Base-by-base conservation (phyloP, 2,888 invertebrate species). In the Acanthosoma haemorrhoidale region DNA sequence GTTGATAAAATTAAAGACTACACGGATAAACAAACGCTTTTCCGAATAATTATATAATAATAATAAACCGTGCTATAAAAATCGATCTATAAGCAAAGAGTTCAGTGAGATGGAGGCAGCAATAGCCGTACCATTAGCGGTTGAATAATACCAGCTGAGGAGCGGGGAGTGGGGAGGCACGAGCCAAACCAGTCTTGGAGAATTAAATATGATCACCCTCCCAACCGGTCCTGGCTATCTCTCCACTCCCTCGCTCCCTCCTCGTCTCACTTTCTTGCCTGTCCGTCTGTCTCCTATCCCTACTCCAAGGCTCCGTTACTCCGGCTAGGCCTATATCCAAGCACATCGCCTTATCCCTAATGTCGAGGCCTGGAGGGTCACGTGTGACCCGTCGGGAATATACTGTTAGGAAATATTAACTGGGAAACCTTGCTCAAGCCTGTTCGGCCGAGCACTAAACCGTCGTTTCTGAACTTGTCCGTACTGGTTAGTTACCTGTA, bases 141-240 rank as follows among this genome's bases (percentile, higher is more conserved):
- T 32, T 32, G 60, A 60, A 60, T 60, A 36, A 63, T 63, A 63
- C 32, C 63, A 34, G 16, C 32, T 21, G 66, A 25, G 15, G 66
- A 21, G 58, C n/a, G 13, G 21, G 60, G 31, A 8, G 31, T 16
- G 9, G 18, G 41, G 16, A 31, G 67, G 67, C 67, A 64, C 64
- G 64, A 64, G 64, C 64, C 64, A 64, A 39, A 29, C 64, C 29
- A 41, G 61, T 61, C 39, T 21, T 9, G 31, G 18, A 31, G 43
- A 63, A 59, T 60, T 41, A 58, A 68, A 39, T 41, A 60, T 36
- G 39, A 68, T 59, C 60, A 32, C 58, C 68, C 29, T 36, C 58
- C 43, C 32, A 57, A 39, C 36, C 51, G 36, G 36, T 58, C 68
- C 51, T 57, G 4, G 25, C 68, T n/a, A n/a, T 68, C 58, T 25